Base-by-base conservation (phyloP, 2,113 vertebrate genomes). In the Salvelinus alpinus region DNA sequence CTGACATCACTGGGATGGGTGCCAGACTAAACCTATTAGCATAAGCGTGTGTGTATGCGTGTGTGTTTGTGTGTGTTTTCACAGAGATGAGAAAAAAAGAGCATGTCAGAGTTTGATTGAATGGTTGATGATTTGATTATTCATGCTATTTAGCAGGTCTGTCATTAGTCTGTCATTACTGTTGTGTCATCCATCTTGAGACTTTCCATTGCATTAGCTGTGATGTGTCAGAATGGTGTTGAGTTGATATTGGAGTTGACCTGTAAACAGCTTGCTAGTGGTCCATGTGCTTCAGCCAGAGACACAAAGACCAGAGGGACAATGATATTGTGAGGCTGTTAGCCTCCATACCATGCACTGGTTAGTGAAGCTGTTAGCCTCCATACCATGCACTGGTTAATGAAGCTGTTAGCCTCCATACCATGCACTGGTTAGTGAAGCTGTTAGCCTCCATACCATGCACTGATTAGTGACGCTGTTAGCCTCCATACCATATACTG, bases 11-110 rank as follows among this genome's bases (percentile, higher is more conserved):
- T 27, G 74, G 84, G 85, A 77, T 71, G 3, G 59, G 73, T 80
- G 87, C 84, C 88, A 88, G 81, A 74, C 82, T 92, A 90, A 92
- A 88, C 91, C 88, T 84, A 86, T 91, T 91, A 92, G 83, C 82
- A 57, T 75, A 70, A 75, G 82, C 83, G 14, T 16, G 9, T 31
- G 59, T 18, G 59, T 51, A 22, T 62, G 73, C 22, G 66, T 25
- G 79, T 65, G 71, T 64, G 34, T 76, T 77, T 85, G 80, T 78
- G 64, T 24, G 60, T 82, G 64, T 70, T 47, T 70, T 8, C 8
- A 6, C 34, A 34, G 34, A 34, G 34, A 34, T 34, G 6, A 34
- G 34, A 34, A 34, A 34, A 8, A 34, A 34, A 34, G 1, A 34
- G 38, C 20, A 25, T 14, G 24, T 18, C 22, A n/a, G 12, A 18